Evolutionary conservation across 2,797 vertebrate species (phyloP).

Genomic region (Ceyx erithaca): DNA sequence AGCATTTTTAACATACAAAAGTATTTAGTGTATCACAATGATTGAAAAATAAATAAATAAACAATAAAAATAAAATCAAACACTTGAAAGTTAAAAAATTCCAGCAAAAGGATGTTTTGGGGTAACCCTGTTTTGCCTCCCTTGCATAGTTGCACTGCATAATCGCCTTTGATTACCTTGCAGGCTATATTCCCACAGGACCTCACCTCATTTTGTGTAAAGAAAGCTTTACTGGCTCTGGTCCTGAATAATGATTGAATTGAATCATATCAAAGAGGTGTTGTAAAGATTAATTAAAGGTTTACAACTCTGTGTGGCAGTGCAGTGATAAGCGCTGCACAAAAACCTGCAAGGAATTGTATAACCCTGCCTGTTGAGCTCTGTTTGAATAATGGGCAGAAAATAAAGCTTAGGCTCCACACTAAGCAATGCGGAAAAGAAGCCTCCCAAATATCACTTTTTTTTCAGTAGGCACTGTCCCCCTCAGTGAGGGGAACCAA

Average conservation of each 20-base stretch:
- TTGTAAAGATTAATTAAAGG: slow-evolving; percentile 1
- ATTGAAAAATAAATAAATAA: neutral
- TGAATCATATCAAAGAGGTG: neutral
- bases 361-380: neutral
- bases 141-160: neutral
- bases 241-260: neutral
- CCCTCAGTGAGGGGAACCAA: no score
- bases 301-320: neutral
- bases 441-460: neutral
- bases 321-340: neutral
- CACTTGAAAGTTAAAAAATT: neutral
- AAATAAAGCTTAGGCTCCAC: neutral
- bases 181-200: neutral
- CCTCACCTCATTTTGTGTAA: neutral
- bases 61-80: no score
- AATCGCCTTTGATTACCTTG: neutral
- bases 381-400: neutral
- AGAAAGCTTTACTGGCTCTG: neutral
- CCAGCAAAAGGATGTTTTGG: neutral
- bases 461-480: no score
- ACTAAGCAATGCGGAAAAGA: neutral
- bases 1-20: neutral
- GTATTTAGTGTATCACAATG: neutral
- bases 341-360: neutral
- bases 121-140: neutral